Evolutionary conservation across 2,113 vertebrate genomes (phyloP).

Genomic region (Glaucomys volans): DNA sequence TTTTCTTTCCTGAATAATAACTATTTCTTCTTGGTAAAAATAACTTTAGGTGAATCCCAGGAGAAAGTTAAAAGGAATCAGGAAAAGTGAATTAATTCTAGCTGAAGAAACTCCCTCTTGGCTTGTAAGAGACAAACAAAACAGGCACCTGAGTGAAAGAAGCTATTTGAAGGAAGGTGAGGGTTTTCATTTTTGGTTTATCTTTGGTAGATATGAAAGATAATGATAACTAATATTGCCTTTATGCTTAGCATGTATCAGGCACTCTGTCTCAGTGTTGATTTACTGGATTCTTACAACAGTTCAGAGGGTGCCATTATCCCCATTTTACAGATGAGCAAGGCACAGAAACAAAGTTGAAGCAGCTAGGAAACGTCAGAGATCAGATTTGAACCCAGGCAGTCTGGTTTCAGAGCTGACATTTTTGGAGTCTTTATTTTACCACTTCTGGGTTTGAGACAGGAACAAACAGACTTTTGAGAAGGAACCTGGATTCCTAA

Average conservation of each 20-base stretch:
- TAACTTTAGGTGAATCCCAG: constrained; percentile 48
- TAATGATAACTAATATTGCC: background rate
- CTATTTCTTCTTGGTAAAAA: constrained; percentile 65
- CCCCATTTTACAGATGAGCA: background rate
- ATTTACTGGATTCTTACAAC: background rate
- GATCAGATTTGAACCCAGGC: background rate
- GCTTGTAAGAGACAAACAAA: constrained; percentile 30
- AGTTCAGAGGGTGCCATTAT: background rate
- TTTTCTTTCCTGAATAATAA: constrained; percentile 63
- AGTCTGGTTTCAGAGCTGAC: background rate
- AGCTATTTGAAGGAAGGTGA: background rate
- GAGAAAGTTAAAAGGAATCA: constrained; percentile 61
- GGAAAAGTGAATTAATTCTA: constrained; percentile 50
- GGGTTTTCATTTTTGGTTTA: background rate
- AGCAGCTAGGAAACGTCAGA: background rate
- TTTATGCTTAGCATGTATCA: background rate
- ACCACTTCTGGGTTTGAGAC: background rate
- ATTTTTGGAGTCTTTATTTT: background rate
- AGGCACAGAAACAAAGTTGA: background rate
- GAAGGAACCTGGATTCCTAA: background rate
- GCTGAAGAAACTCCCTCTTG: constrained; percentile 52
- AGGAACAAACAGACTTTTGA: background rate
- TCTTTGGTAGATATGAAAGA: constrained; percentile 43
- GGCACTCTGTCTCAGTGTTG: background rate
- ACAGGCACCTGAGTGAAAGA: background rate